phyloP scores from a whole-genome alignment of 2,888 invertebrate genomes.

The Drosophila anomalata region DNA sequence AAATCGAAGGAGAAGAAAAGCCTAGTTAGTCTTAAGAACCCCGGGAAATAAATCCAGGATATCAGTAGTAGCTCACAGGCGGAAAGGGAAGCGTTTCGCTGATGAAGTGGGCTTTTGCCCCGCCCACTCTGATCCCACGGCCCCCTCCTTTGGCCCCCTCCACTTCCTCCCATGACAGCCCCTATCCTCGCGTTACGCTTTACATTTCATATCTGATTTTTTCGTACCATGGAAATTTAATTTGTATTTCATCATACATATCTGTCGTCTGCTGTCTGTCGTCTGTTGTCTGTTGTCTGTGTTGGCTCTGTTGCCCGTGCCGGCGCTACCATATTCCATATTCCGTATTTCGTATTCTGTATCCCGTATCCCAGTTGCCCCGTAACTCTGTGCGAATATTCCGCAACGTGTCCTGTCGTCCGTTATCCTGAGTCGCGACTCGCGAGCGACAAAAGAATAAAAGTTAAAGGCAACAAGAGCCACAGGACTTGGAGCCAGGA shows the following conservation, averaged over 20 bases:
- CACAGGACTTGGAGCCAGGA: conserved; percentile 1
- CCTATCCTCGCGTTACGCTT: conserved; percentile 51
- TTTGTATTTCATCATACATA: conserved; percentile 75
- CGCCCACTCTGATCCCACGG: not conserved
- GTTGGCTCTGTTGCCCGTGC: not conserved
- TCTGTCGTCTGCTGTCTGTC: conserved; percentile 41
- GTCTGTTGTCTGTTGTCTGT: conserved; percentile 12
- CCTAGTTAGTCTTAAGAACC: not conserved
- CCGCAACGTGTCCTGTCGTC: conserved; percentile 6
- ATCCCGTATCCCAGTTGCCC: conserved; percentile 4
- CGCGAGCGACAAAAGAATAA: conserved; percentile 38
- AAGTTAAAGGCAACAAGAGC: conserved; percentile 51
- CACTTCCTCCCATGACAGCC: conserved; percentile 3
- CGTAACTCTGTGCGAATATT: not conserved
- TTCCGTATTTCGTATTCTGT: not conserved
- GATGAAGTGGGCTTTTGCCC: conserved; percentile 26
- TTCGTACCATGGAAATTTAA: conserved; percentile 68
- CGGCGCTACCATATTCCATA: not conserved
- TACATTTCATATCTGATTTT: conserved; percentile 77
- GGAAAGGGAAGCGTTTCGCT: conserved; percentile 23
- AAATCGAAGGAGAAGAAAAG: no score
- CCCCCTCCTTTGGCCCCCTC: not conserved
- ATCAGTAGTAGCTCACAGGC: not conserved
- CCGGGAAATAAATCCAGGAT: not conserved
- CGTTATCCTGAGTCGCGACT: conserved; percentile 30